Evolutionary conservation across 2,113 vertebrate genomes (phyloP), one percentile per base, ranked within the genome.

Genomic region (Chaetura pelagica): DNA sequence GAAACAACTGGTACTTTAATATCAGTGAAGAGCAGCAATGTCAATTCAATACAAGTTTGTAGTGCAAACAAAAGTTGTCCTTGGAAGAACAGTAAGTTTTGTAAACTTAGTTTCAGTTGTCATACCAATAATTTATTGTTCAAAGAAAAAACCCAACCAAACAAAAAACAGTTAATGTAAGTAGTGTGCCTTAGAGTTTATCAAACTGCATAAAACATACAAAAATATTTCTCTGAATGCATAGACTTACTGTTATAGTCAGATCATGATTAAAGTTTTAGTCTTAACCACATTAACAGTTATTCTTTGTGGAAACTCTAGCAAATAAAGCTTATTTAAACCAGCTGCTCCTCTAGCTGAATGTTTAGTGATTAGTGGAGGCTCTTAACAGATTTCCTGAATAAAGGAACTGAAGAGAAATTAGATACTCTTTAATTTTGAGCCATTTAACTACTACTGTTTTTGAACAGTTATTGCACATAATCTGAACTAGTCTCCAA

Each of bases 181-280:
- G 42, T 84, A 71, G 34, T 93, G 79, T 86, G 75, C 64, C 44
- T 81, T 78, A 64, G 55, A 85, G 34, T 85, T 95, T 94, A 94
- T 89, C 85, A 96, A 94, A 96, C 84, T 93, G 64, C 91, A 93
- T 90, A 94, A 93, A 97, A 97, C 49, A 88, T 96, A 96, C 49
- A 97, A 97, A 97, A 97, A 97, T 97, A 97, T 42, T 91, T 91
- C 85, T 97, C 90, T 96, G 92, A 93, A 94, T 96, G 93, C 96
- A 96, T 94, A 97, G 93, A 87, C 52, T 68, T 75, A 68, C 34
- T 91, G 38, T 79, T 89, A 90, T 82, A 93, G 83, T 93, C 49
- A 85, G 34, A 52, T 83, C 29, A 32, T 15, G 14, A 89, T 30
- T 68, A 80, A 69, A 68, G 32, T 46, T 94, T 75, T 77, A 87